Evolutionary conservation across 2,113 vertebrate genomes (phyloP).

Genomic region (Takifugu flavidus): DNA sequence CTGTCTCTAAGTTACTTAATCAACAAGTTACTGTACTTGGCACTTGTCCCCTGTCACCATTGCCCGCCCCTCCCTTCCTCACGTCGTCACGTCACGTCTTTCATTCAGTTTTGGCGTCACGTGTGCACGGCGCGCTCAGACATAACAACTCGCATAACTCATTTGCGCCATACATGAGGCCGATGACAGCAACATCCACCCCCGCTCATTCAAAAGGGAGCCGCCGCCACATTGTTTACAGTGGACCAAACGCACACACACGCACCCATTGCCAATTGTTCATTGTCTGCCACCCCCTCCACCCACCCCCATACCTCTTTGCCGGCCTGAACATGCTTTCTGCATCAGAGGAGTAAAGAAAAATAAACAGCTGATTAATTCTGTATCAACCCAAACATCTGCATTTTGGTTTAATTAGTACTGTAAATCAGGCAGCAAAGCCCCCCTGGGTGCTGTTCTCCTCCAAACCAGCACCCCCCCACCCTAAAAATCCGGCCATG

Average conservation of each 20-base stretch:
- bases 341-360: slow-evolving; percentile 60
- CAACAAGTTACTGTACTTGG: background rate
- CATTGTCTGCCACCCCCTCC: slow-evolving; percentile 23
- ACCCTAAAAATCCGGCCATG: slow-evolving; percentile 49
- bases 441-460: slow-evolving; percentile 45
- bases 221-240: slow-evolving; percentile 45
- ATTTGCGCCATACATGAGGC: slow-evolving; percentile 21
- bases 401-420: slow-evolving; percentile 73
- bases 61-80: background rate
- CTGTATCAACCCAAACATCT: slow-evolving; percentile 54
- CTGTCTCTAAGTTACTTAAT: too few relatives aligned
- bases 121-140: slow-evolving; percentile 24
- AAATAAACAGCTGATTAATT: slow-evolving; percentile 77
- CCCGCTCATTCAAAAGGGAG: slow-evolving; percentile 39
- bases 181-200: slow-evolving; percentile 60
- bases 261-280: slow-evolving; percentile 17
- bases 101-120: slow-evolving; percentile 15
- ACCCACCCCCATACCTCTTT: slow-evolving; percentile 3
- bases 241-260: slow-evolving; percentile 31
- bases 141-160: slow-evolving; percentile 38
- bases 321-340: slow-evolving; percentile 17
- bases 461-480: slow-evolving; percentile 43
- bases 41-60: background rate
- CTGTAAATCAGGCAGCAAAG: slow-evolving; percentile 57
- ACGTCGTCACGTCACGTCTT: slow-evolving; percentile 8